Evolutionary conservation across 2,797 vertebrate genomes (phyloP), one percentile per base, ranked within the genome.

Genomic region (Bovichtus diacanthus): DNA sequence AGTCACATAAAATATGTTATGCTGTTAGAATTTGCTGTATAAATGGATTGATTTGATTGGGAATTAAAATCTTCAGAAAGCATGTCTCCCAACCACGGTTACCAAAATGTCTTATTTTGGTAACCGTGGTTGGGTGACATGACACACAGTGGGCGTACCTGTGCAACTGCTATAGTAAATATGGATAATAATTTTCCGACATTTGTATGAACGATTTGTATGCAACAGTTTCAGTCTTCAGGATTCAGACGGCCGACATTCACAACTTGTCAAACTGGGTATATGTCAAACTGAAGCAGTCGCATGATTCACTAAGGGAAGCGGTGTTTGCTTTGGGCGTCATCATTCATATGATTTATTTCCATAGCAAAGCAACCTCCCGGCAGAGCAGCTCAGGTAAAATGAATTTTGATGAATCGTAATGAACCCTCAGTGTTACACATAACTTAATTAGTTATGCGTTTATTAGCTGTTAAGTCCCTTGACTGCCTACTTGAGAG

Each of bases 351-450:
- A n/a, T 56, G 34, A 61, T 80, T n/a, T 49, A 65, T 85, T 76
- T 85, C 61, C 54, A 63, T 18, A 16, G 44, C 31, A 68, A 65
- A 81, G 43, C n/a, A 39, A 23, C 62, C 44, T 74, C 53, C 2
- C 2, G 5, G 59, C 64, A 23, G 66, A 72, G 71, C 51, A n/a
- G 59, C 75, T 75, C 58, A 38, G 66, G 66, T 78, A 50, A 81
- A 85, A 80, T 56, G 1, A 25, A 47, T 84, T 62, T 55, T 78
- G 74, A 90, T 41, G 61, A 73, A 63, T 53, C 64, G n/a, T 50
- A 86, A 76, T 74, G 53, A 63, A 38, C 65, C 39, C 51, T 81
- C 38, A n/a, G 46, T 62, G 47, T 72, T 47, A 9, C 54, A 71
- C 75, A 16, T 72, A 51, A 68, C 51, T 76, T 79, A 71, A 84